These are phyloP conservation scores for Ectemnius cavifrons DNA, from an alignment of 2,888 invertebrate species.

Conservation along the genomic window DNA sequence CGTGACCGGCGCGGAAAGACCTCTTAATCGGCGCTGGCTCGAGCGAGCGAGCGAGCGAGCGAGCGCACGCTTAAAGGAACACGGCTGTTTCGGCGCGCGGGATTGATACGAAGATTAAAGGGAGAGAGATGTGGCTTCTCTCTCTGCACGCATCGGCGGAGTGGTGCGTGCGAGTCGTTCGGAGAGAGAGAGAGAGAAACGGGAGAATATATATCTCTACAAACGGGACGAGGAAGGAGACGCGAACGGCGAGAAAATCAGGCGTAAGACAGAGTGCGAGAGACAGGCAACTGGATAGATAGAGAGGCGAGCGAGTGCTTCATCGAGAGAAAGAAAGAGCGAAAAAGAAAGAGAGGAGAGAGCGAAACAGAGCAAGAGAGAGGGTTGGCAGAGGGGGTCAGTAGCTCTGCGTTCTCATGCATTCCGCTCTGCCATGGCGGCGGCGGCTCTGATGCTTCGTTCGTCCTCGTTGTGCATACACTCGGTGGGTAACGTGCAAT, in stretches of 20 bases:
- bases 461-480: conserved; percentile 47
- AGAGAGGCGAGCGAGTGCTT: conserved; percentile 8
- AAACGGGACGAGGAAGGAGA: no score
- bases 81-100: conserved; percentile 58
- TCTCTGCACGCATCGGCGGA: conserved; percentile 2
- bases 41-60: no score
- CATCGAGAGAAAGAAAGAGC: conserved; percentile 42
- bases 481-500: conserved; percentile 52
- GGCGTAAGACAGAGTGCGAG: no score
- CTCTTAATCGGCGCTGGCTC: conserved; percentile 47
- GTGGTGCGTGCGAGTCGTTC: conserved; percentile 13
- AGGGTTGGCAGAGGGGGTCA: conserved; percentile 66
- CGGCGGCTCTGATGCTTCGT: conserved; percentile 62
- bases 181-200: conserved; percentile 25
- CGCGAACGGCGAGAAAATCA: no score
- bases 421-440: conserved; percentile 76
- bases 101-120: conserved; percentile 69
- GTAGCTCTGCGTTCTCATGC: conserved; percentile 77
- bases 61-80: conserved; percentile 39
- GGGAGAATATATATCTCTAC: conserved; percentile 9
- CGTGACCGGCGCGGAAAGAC: conserved; percentile 32
- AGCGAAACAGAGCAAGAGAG: conserved; percentile 14
- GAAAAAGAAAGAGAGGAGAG: conserved; percentile 35
- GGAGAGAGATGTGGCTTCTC: conserved; percentile 29
- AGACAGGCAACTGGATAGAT: no score